Evolutionary conservation across 2,113 vertebrate species (phyloP).

Genomic region (Butorides virescens): DNA sequence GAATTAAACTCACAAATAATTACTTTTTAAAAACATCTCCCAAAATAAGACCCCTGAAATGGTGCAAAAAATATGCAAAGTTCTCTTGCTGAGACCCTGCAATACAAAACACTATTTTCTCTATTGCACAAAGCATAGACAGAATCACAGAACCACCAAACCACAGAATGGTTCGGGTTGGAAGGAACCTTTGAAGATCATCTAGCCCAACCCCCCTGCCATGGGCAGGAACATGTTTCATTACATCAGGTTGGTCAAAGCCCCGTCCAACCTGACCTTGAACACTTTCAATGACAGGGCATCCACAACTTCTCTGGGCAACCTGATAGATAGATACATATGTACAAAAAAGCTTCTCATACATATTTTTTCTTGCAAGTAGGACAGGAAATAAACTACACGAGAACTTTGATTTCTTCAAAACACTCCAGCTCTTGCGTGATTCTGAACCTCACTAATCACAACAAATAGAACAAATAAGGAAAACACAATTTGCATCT

Average conservation of each 20-base stretch:
- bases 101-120: not conserved
- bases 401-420: not conserved
- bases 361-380: not conserved
- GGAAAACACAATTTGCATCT: not conserved
- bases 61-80: not conserved
- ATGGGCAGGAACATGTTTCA: not conserved
- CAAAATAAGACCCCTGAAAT: not conserved
- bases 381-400: not conserved
- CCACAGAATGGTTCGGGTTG: not conserved
- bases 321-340: fast-evolving
- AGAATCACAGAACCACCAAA: not conserved
- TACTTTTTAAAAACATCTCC: not conserved
- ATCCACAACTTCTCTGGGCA: not conserved
- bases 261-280: not conserved
- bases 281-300: not conserved
- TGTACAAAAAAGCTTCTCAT: not conserved
- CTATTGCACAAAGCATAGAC: not conserved
- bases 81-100: not conserved
- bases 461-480: not conserved
- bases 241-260: not conserved
- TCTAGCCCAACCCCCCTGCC: not conserved
- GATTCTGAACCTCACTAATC: not conserved
- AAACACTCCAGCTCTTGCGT: not conserved
- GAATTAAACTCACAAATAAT: not conserved
- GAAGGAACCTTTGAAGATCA: not conserved